Conservation (phyloP, 2,888 invertebrate species). For the Cyclophora punctaria region DNA sequence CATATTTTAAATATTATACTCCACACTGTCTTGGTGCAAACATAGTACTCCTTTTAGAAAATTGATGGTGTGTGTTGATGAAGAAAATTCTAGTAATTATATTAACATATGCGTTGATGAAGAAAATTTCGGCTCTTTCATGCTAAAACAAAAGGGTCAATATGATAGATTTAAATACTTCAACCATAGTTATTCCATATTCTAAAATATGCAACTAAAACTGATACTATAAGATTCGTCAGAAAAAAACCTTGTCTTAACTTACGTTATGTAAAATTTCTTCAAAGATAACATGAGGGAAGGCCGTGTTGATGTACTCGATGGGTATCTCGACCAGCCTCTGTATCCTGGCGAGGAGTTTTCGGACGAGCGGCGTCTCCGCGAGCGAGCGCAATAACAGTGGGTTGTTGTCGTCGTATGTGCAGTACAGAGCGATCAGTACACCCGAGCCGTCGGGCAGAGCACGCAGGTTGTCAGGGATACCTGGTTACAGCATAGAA, state of each 20-base stretch:
- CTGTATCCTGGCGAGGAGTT: slow-evolving; percentile 77
- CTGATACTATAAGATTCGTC: too few species aligned
- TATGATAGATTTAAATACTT: too few species aligned
- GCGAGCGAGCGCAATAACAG: slow-evolving; percentile 67
- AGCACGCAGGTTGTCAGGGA: slow-evolving; percentile 79
- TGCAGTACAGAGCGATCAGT: slow-evolving; percentile 75
- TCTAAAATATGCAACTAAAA: too few species aligned
- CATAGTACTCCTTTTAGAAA: too few species aligned
- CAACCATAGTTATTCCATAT: too few species aligned
- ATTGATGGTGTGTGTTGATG: too few species aligned
- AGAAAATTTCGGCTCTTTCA: too few species aligned
- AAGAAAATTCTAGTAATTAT: too few species aligned
- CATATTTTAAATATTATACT: too few species aligned
- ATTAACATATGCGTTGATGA: too few species aligned
- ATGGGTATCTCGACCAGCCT: slow-evolving; percentile 78
- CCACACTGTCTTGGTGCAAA: too few species aligned
- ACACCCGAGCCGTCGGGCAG: slow-evolving; percentile 79
- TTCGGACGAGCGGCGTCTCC: slow-evolving; percentile 78
- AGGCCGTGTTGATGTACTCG: slow-evolving; percentile 75
- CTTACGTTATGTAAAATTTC: slow-evolving; percentile 77
- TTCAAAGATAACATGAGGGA: slow-evolving; percentile 79
- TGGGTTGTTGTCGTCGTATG: slow-evolving; percentile 76
- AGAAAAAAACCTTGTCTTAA: slow-evolving; percentile 9
- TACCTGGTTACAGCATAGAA: slow-evolving; percentile 33
- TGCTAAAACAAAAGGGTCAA: too few species aligned